Conservation (phyloP, 2,888 invertebrate genomes). For the Plutella xylostella region DNA sequence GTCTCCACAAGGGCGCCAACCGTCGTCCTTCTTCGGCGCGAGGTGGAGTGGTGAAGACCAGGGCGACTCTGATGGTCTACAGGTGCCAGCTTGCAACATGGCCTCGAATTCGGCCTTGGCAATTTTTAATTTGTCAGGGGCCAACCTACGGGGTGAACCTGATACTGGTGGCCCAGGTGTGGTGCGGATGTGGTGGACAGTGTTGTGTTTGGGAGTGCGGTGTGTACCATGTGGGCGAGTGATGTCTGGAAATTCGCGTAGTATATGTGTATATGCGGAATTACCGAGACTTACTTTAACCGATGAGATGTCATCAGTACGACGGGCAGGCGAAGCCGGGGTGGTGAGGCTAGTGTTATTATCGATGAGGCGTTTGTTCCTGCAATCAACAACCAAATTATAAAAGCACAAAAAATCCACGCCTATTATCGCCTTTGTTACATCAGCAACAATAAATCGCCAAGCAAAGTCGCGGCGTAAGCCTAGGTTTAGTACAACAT, state of each 20-base stretch:
- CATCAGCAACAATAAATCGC: slow-evolving; percentile 29
- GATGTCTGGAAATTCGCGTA: slow-evolving; percentile 1
- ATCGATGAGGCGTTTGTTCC: neutral
- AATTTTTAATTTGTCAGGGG: too few relatives aligned
- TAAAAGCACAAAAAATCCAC: slow-evolving; percentile 27
- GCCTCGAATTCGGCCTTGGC: too few relatives aligned
- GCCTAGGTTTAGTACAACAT: slow-evolving; percentile 20
- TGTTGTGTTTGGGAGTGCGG: too few relatives aligned
- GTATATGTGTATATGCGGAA: neutral
- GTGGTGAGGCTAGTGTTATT: too few relatives aligned
- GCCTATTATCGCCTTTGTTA: slow-evolving; percentile 29
- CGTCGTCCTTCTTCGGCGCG: too few relatives aligned
- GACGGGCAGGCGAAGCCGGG: too few relatives aligned
- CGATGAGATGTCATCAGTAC: neutral
- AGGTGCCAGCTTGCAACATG: too few relatives aligned
- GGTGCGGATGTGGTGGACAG: too few relatives aligned
- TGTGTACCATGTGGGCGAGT: slow-evolving; percentile 1
- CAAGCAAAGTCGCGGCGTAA: slow-evolving; percentile 25
- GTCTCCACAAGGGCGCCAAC: too few relatives aligned
- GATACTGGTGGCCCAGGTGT: neutral
- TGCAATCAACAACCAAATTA: slow-evolving; percentile 19
- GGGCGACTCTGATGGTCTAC: too few relatives aligned
- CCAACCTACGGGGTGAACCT: neutral
- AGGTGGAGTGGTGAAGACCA: too few relatives aligned
- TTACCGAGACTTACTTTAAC: neutral